Percentiles rank a stretch among this genome's conserved stretches.
Evolutionary conservation across 2,113 vertebrate species (phyloP).

Genomic region (Laticauda colubrina): DNA sequence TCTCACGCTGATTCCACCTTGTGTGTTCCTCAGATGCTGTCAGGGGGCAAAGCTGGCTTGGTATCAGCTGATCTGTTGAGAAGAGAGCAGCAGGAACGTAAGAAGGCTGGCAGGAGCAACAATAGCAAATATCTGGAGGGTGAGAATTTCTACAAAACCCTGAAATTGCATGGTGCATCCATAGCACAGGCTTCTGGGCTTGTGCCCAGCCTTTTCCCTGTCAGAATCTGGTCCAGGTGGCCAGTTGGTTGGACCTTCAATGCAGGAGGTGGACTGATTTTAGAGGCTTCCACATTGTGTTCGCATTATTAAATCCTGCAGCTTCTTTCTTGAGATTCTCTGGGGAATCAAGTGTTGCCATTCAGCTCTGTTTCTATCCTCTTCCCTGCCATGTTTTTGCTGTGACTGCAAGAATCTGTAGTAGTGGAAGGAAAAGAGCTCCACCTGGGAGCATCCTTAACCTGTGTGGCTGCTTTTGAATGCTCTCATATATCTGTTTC

Average conservation of each 20-base stretch:
- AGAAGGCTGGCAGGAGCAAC: conserved; percentile 70
- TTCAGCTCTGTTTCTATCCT: background rate
- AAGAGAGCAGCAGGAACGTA: conserved; percentile 82
- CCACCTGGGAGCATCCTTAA: background rate
- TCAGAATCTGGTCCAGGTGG: background rate
- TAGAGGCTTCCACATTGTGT: background rate
- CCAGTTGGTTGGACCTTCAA: background rate
- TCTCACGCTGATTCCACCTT: background rate
- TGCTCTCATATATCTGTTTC: accelerated
- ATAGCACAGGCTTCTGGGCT: background rate
- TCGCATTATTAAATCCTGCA: background rate
- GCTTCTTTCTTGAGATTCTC: background rate
- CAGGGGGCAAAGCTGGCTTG: conserved; percentile 81
- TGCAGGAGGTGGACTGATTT: accelerated
- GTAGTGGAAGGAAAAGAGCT: background rate
- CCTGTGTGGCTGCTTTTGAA: accelerated
- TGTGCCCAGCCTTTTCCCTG: background rate
- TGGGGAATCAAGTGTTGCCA: background rate
- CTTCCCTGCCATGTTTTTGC: background rate
- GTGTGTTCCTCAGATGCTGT: conserved; percentile 76
- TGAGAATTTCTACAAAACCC: conserved; percentile 48
- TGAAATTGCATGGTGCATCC: background rate
- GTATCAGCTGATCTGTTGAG: conserved; percentile 79
- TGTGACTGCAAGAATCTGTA: background rate
- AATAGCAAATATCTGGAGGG: conserved; percentile 79